Percentiles rank a stretch among this genome's conserved stretches.
Conservation (phyloP, 2,888 invertebrate genomes). For the Gastracanthus pulcherrimus region DNA sequence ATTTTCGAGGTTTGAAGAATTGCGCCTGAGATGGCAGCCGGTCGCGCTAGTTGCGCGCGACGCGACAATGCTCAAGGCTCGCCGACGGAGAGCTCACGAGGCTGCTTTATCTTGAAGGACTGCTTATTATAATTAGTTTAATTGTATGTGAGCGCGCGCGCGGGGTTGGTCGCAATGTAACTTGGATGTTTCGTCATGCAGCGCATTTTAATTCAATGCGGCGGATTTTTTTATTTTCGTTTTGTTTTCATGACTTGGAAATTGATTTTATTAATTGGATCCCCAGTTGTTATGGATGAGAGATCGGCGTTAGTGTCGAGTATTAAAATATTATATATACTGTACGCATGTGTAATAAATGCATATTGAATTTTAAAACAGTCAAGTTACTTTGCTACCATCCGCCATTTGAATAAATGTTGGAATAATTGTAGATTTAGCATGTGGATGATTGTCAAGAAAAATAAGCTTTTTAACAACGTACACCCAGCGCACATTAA, state of each 20-base stretch:
- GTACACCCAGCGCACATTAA: no score
- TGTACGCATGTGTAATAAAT: no score
- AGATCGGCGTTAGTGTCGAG: no score
- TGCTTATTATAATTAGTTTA: conserved; percentile 23
- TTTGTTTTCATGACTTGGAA: neutral
- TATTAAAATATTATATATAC: no score
- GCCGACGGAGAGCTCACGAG: conserved; percentile 46
- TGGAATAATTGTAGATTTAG: no score
- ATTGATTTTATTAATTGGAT: neutral
- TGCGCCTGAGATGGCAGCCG: neutral
- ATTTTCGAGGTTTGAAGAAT: no score
- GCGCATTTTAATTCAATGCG: neutral
- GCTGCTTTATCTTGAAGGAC: conserved; percentile 49
- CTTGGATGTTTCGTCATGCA: conserved; percentile 15
- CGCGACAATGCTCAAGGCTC: neutral
- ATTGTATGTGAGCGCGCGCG: conserved; percentile 8
- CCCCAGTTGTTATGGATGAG: neutral
- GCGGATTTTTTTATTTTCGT: neutral
- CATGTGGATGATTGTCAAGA: no score
- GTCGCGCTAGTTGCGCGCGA: neutral
- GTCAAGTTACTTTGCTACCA: no score
- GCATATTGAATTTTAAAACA: no score
- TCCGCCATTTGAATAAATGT: no score
- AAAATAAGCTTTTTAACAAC: no score
- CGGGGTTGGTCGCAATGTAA: conserved; percentile 30